Conservation (phyloP, 2,113 vertebrate species). For the Lophochroa leadbeateri region DNA sequence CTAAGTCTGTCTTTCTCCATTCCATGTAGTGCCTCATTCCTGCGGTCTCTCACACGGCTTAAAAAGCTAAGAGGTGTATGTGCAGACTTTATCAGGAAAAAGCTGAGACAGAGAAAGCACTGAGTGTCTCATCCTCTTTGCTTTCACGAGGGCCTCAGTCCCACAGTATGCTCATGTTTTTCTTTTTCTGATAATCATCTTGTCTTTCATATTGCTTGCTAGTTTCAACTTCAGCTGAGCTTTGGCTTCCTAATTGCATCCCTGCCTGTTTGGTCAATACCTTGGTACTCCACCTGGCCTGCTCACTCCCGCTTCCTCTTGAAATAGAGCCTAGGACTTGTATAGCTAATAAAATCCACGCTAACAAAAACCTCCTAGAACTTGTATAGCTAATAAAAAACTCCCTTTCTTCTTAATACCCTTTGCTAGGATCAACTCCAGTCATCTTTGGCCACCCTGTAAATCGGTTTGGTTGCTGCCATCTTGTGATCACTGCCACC, state of each 20-base stretch:
- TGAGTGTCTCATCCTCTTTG: background rate
- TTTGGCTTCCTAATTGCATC: constrained; percentile 13
- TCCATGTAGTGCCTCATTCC: background rate
- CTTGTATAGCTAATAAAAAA: background rate
- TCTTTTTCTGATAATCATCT: background rate
- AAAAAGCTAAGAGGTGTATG: background rate
- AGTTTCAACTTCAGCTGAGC: background rate
- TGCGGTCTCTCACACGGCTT: background rate
- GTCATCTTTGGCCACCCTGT: background rate
- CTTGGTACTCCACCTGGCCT: background rate
- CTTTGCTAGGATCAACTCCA: background rate
- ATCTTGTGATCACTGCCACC: background rate
- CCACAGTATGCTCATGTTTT: background rate
- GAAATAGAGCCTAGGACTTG: background rate
- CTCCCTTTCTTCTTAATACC: background rate
- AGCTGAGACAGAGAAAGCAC: background rate
- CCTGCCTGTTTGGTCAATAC: background rate
- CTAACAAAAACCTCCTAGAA: background rate
- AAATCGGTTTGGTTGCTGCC: background rate
- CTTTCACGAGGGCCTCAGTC: background rate
- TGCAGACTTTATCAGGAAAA: background rate
- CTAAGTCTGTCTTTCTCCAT: background rate
- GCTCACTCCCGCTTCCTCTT: background rate
- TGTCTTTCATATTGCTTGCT: background rate
- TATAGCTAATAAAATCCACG: background rate